Percentiles rank a stretch among this genome's conserved stretches.
Evolutionary conservation across 2,888 invertebrate species (phyloP).

Genomic region (Phalera bucephala): DNA sequence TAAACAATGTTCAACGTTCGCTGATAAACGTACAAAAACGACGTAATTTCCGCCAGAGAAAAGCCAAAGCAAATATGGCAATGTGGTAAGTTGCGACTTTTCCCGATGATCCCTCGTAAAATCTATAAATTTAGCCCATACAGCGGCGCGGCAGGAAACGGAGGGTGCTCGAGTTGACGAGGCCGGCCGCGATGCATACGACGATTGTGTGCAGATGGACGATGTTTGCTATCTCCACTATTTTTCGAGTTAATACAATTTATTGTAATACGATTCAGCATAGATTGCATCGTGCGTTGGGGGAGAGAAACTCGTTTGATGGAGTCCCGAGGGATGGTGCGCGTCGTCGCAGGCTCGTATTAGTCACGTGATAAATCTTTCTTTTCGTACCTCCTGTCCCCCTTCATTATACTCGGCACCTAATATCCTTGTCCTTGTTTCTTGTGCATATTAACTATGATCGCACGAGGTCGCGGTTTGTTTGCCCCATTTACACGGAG

Average conservation of each 20-base stretch:
- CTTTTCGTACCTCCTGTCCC: slow-evolving; percentile 62
- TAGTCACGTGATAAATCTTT: slow-evolving; percentile 82
- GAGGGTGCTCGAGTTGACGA: slow-evolving; percentile 54
- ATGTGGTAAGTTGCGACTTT: slow-evolving; percentile 71
- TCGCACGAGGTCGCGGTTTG: slow-evolving; percentile 53
- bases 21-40: slow-evolving; percentile 63
- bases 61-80: slow-evolving; percentile 77
- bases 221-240: slow-evolving; percentile 81
- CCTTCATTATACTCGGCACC: slow-evolving; percentile 51
- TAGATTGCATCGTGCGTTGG: slow-evolving; percentile 80
- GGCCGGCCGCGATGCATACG: slow-evolving; percentile 48
- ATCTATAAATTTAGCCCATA: slow-evolving; percentile 74
- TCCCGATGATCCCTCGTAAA: slow-evolving; percentile 77
- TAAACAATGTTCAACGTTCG: slow-evolving; percentile 22
- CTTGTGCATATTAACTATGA: slow-evolving; percentile 63
- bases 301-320: slow-evolving; percentile 82
- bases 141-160: slow-evolving; percentile 57
- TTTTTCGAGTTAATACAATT: slow-evolving; percentile 83
- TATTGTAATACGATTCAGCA: slow-evolving; percentile 84
- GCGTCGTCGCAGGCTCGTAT: slow-evolving; percentile 74
- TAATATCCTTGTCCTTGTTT: slow-evolving; percentile 59
- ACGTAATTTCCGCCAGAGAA: slow-evolving; percentile 71
- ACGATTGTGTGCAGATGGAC: slow-evolving; percentile 81
- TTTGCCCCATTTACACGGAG: slow-evolving; percentile 53
- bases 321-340: slow-evolving; percentile 73